These are phyloP conservation scores for Eurosta solidaginis DNA, from an alignment of 1,140 invertebrate genomes.

Conservation along the genomic window DNA sequence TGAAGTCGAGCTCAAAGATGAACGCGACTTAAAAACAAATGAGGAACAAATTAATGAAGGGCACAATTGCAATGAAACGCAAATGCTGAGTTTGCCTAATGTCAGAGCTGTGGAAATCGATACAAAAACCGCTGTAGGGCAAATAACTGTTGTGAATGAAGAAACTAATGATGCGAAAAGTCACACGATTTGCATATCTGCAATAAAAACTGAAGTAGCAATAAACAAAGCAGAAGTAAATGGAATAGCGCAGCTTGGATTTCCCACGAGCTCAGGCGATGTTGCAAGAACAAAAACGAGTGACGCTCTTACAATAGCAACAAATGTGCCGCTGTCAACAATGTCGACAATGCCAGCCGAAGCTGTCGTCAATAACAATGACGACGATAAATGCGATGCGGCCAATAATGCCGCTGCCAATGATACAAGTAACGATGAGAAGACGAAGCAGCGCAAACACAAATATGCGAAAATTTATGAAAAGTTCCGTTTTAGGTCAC, in stretches of 20 bases:
- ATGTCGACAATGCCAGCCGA: neutral
- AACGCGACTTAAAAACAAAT: neutral
- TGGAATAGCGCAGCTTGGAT: neutral
- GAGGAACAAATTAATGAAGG: neutral
- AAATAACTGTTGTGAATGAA: neutral
- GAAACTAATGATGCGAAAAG: neutral
- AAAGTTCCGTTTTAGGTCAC: slow-evolving; percentile 48
- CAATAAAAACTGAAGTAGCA: slow-evolving; percentile 28
- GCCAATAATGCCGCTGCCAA: slow-evolving; percentile 23
- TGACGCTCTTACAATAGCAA: neutral
- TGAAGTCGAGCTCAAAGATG: neutral
- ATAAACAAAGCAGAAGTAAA: neutral
- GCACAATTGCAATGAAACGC: neutral
- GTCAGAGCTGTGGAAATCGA: neutral
- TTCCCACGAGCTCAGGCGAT: neutral
- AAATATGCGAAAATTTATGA: slow-evolving; percentile 55
- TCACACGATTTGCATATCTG: slow-evolving; percentile 12
- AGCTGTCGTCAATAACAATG: neutral
- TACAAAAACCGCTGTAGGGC: neutral
- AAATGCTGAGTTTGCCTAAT: neutral
- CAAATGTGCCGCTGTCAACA: neutral
- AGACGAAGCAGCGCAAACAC: slow-evolving; percentile 48
- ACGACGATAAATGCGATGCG: neutral
- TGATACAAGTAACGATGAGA: slow-evolving; percentile 38
- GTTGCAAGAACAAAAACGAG: neutral